Base-by-base conservation (phyloP, 2,888 invertebrate species). In the Eudemis profundana region DNA sequence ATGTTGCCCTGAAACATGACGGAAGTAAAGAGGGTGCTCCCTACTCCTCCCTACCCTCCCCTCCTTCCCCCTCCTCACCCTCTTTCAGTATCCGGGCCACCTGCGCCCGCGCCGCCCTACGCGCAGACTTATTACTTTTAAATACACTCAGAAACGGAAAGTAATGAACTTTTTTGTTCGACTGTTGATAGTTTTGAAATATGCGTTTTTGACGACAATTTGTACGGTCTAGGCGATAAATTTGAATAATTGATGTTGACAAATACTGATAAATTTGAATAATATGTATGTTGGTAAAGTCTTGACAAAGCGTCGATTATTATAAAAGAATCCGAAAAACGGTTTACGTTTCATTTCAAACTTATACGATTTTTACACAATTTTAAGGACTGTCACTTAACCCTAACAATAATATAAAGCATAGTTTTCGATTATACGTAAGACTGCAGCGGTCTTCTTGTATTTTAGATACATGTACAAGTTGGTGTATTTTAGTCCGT, bases 31-130 rank as follows among this genome's bases (percentile, higher is more conserved):
- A 65, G 60, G 59, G 65, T 61, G 62, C 68, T 56, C 54, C 66
- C 68, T n/a, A n/a, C 68, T 67, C 51, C 67, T 67, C 47, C 53
- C 67, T 67, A 44, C 53, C 42, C 17, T 61, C 66, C 27, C 62
- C 42, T 60, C 66, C 69, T 61, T 70, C 73, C 57, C 69, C 71
- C 65, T 69, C 72, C 69, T 63, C 66, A 66, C 72, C 64, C 66
- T 70, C 76, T 84, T 90, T 86, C 90, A 88, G 87, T 83, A 87
- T 91, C 91, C 91, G 92, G 89, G 81, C 86, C 91, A 92, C 91
- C 90, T 92, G 91, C 91, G 89, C 87, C 33, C 63, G 82, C 85
- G 89, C 82, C 77, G 74, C 19, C 68, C 69, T 78, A 70, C 71
- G 77, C 76, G 72, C 72, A 68, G 81, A 88, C 77, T 89, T 89